phyloP scores from a whole-genome alignment of 2,888 invertebrate species.

The Scaptomyza polygonia region DNA sequence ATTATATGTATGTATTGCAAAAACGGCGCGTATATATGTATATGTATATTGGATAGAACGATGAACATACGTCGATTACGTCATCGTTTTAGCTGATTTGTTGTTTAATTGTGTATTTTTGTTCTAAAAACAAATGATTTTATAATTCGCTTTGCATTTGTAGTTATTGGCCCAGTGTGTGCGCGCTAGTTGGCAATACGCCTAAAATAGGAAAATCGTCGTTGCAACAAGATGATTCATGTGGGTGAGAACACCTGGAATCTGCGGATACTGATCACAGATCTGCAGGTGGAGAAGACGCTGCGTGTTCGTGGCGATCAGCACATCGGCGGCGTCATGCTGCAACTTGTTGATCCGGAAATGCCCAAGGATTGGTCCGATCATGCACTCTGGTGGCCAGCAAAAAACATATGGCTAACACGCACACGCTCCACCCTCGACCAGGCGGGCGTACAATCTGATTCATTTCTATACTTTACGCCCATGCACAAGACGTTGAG shows the following conservation, averaged over 20 bases:
- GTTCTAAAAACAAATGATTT: constrained; percentile 57
- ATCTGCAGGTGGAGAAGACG: constrained; percentile 94
- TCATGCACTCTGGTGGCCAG: constrained; percentile 99
- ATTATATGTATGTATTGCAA: constrained; percentile 46
- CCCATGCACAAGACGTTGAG: constrained; percentile 98
- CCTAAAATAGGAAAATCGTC: constrained; percentile 51
- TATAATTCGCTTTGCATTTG: constrained; percentile 47
- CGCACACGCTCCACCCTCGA: constrained; percentile 97
- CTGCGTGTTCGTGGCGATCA: constrained; percentile 98
- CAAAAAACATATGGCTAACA: constrained; percentile 96
- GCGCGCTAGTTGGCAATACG: constrained; percentile 47
- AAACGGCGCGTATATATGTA: constrained; percentile 39
- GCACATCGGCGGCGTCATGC: constrained; percentile 99
- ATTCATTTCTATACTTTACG: constrained; percentile 96
- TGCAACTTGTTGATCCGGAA: constrained; percentile 97
- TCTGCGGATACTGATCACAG: constrained; percentile 95
- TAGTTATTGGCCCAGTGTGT: constrained; percentile 42
- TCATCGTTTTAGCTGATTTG: constrained; percentile 70
- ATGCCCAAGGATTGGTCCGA: constrained; percentile 99
- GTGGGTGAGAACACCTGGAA: constrained; percentile 99
- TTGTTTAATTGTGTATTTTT: constrained; percentile 5
- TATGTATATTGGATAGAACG: constrained; percentile 32
- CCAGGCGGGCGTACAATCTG: constrained; percentile 98
- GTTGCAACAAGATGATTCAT: constrained; percentile 82
- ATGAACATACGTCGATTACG: constrained; percentile 70